Base-by-base conservation (phyloP, 2,888 invertebrate species). In the Deilephila porcellus region DNA sequence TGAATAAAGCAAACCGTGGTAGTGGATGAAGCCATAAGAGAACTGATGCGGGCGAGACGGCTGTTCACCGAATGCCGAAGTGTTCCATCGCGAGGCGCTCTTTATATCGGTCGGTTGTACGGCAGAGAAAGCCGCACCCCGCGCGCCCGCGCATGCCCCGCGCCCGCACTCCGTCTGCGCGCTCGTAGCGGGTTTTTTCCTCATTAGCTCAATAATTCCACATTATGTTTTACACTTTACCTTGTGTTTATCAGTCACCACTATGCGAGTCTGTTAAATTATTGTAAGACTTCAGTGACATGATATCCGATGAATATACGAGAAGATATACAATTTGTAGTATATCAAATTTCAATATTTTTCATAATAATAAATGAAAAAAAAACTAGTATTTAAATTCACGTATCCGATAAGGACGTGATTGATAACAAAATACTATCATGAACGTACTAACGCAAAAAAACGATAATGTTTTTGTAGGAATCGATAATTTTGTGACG, bases 1-100 rank as follows among this genome's bases (percentile, higher is more conserved):
- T 86, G 85, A 86, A 88, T 83, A 84, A 89, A 91, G 84, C 85
- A 85, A 86, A 87, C 88, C 85, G 59, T 56, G 56, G 80, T 78
- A 89, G 90, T 88, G 82, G 81, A 86, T 79, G 84, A 85, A 84
- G 82, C 86, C 87, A 89, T 89, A 86, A 86, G 83, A 86, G 83
- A 84, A 85, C 85, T 86, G 91, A 84, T 89, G 91, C 90, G 92
- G 93, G 94, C 94, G 86, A 92, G 91, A 93, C 94, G 94, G 94
- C 93, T 94, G 92, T 91, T 87, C 90, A 90, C 94, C 94, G 94
- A 94, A 93, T 94, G 94, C 94, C 94, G 81, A 94, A 92, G 94
- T 92, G 84, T 91, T 91, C 89, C 88, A 89, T 87, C 90, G 92
- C 91, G 89, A 89, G 83, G 88, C 92, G 91, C 93, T 93, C 93